Conservation (phyloP, 2,797 vertebrate species). For the Coluber constrictor region DNA sequence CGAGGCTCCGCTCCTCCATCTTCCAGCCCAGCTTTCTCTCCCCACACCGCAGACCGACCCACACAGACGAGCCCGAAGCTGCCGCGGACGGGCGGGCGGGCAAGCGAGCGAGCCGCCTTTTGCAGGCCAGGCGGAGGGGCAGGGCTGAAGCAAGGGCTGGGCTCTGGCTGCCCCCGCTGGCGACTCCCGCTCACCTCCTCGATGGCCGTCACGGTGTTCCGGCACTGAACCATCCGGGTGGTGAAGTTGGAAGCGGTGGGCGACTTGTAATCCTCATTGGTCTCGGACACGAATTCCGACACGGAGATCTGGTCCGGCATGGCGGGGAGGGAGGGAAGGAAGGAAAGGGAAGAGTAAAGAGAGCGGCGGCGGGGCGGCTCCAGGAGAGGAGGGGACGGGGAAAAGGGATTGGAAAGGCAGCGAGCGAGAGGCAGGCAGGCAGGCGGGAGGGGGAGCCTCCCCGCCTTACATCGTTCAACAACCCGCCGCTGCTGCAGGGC, state of each 20-base stretch:
- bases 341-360: not conserved
- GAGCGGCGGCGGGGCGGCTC: slow-evolving; percentile 7
- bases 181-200: slow-evolving; percentile 84
- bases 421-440: not conserved
- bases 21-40: not conserved
- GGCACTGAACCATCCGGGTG: slow-evolving; percentile 87
- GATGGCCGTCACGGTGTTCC: slow-evolving; percentile 85
- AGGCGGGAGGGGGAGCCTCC: not conserved
- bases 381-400: not conserved
- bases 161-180: slow-evolving; percentile 2
- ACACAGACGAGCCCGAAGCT: not conserved
- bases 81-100: not conserved
- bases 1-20: not conserved
- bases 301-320: slow-evolving; percentile 91
- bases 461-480: slow-evolving; percentile 55
- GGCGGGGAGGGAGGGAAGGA: slow-evolving; percentile 53
- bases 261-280: slow-evolving; percentile 92
- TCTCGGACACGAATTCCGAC: slow-evolving; percentile 87
- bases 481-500: slow-evolving; percentile 43
- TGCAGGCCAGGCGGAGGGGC: not conserved
- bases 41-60: not conserved
- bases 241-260: slow-evolving; percentile 94
- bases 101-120: not conserved
- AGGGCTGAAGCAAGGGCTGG: not conserved
- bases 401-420: not conserved